These are phyloP conservation scores for Ennomos quercinarius DNA, from an alignment of 2,888 invertebrate species.

Conservation along the genomic window DNA sequence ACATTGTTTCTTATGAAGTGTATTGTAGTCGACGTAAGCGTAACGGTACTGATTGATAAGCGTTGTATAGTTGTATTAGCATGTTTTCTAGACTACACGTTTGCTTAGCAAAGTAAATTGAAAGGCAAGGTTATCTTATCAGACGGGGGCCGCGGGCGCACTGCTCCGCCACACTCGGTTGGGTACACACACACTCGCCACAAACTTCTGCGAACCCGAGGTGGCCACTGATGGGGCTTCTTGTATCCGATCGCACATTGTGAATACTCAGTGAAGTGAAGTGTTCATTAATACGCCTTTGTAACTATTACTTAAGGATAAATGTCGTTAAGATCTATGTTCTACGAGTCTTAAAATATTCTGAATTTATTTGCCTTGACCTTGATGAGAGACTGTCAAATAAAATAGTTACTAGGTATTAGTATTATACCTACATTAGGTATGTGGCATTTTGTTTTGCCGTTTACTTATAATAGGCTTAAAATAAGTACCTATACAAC, in stretches of 20 bases:
- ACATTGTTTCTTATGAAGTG: conserved; percentile 9
- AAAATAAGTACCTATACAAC: too few species aligned
- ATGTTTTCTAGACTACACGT: conserved; percentile 53
- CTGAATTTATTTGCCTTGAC: conserved; percentile 8
- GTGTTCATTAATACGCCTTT: conserved; percentile 32
- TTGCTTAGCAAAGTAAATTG: conserved; percentile 73
- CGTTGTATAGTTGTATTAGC: conserved; percentile 55
- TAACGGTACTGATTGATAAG: conserved; percentile 55
- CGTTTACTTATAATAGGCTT: too few species aligned
- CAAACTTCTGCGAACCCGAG: conserved; percentile 50
- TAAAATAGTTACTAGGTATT: too few species aligned
- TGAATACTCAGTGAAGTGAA: conserved; percentile 32
- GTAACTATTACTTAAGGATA: conserved; percentile 10
- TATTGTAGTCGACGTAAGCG: conserved; percentile 19
- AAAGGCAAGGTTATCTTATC: conserved; percentile 85
- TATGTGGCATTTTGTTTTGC: too few species aligned
- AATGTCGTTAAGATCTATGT: conserved; percentile 7
- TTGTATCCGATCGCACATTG: conserved; percentile 25
- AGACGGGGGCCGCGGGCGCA: conserved; percentile 64
- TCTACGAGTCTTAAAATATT: conserved; percentile 1
- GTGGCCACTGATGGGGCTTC: conserved; percentile 19
- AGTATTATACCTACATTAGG: too few species aligned
- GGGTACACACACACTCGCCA: conserved; percentile 28
- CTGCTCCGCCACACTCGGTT: conserved; percentile 37
- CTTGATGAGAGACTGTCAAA: neutral